Evolutionary conservation across 1,140 invertebrate species (phyloP).

Genomic region (Calephelis nemesis): DNA sequence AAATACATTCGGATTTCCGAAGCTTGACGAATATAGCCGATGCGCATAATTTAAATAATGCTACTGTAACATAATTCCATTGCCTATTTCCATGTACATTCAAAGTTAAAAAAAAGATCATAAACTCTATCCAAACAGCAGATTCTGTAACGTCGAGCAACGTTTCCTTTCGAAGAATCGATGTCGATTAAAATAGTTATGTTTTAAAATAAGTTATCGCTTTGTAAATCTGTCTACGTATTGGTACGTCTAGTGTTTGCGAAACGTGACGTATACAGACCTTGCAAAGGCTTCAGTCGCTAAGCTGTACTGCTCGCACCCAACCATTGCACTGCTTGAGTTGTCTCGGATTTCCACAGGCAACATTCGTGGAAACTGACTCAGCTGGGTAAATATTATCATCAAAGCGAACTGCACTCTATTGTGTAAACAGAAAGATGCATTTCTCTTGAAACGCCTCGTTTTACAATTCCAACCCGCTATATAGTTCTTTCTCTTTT

Average conservation of each 20-base stretch:
- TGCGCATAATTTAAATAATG: too few relatives aligned
- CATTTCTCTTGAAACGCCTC: slow-evolving; percentile 36
- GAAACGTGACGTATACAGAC: slow-evolving; percentile 66
- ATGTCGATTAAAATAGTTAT: too few relatives aligned
- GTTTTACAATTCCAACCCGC: slow-evolving; percentile 44
- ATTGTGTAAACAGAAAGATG: slow-evolving; percentile 37
- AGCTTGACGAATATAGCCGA: too few relatives aligned
- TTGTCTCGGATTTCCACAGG: slow-evolving; percentile 67
- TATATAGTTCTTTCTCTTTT: slow-evolving; percentile 71
- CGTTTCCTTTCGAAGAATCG: too few relatives aligned
- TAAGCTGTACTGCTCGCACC: slow-evolving; percentile 53
- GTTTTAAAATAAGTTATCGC: not conserved
- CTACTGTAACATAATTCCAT: too few relatives aligned
- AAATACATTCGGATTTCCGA: too few relatives aligned
- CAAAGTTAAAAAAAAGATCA: too few relatives aligned
- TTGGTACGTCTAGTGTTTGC: slow-evolving; percentile 52
- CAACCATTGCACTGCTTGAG: slow-evolving; percentile 51
- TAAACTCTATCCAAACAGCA: too few relatives aligned
- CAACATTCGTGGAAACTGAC: slow-evolving; percentile 68
- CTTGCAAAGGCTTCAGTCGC: slow-evolving; percentile 52
- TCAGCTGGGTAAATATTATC: slow-evolving; percentile 51
- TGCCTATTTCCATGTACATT: too few relatives aligned
- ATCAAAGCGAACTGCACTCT: slow-evolving; percentile 45
- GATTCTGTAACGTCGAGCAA: too few relatives aligned
- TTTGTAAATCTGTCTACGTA: not conserved